These are phyloP conservation scores for Enteromius viviparus DNA, from an alignment of 2,797 vertebrate species.

Conservation along the genomic window DNA sequence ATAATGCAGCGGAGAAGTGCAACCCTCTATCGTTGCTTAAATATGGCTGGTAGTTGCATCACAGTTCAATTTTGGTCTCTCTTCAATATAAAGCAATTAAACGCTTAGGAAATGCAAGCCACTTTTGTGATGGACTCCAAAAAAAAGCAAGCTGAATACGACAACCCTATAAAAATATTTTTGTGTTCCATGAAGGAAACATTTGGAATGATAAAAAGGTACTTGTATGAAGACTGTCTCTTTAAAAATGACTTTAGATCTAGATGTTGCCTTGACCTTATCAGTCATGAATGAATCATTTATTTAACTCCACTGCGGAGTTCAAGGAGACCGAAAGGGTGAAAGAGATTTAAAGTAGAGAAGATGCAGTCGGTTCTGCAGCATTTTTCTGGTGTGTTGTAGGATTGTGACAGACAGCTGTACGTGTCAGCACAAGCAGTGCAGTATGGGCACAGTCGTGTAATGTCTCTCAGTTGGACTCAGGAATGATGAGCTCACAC, in stretches of 20 bases:
- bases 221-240: neutral
- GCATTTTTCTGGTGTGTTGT: conserved; percentile 61
- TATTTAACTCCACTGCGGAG: conserved; percentile 72
- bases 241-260: neutral
- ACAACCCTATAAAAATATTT: neutral
- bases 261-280: neutral
- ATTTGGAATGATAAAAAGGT: neutral
- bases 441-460: conserved; percentile 66
- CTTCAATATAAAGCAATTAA: neutral
- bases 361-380: conserved; percentile 57
- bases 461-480: conserved; percentile 68
- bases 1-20: neutral
- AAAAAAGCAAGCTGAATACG: neutral
- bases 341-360: conserved; percentile 45
- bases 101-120: neutral
- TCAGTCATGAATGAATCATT: conserved; percentile 55
- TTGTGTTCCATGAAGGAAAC: neutral
- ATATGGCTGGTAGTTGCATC: neutral
- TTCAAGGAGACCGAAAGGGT: conserved; percentile 34
- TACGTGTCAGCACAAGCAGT: conserved; percentile 73
- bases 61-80: neutral
- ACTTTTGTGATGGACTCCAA: neutral
- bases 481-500: conserved; percentile 71
- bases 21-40: neutral
- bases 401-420: conserved; percentile 61